Percentiles rank a stretch among this genome's conserved stretches.
phyloP scores from a whole-genome alignment of 2,888 invertebrate species.

The Bhutanitis thaidina region DNA sequence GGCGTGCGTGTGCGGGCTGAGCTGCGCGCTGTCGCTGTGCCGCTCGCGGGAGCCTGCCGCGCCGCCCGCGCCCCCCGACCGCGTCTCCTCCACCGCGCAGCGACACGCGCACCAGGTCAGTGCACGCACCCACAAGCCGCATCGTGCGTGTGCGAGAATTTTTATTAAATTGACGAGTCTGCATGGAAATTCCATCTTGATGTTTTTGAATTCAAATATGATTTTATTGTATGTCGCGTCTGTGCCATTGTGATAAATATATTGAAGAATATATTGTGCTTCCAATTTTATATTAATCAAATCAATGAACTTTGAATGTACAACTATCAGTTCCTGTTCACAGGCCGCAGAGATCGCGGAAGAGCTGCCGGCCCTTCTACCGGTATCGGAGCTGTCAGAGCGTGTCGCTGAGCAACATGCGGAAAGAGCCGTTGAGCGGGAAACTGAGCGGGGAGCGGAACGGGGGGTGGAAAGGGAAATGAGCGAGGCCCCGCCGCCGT shows the following conservation, averaged over 20 bases:
- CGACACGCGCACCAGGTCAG: constrained; percentile 29
- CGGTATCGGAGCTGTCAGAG: constrained; percentile 51
- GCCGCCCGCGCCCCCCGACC: constrained; percentile 55
- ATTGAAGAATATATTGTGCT: too few relatives aligned
- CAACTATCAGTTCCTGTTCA: too few relatives aligned
- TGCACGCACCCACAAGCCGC: neutral
- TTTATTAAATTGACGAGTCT: too few relatives aligned
- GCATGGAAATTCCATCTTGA: too few relatives aligned
- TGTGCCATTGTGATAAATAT: too few relatives aligned
- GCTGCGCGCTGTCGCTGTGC: constrained; percentile 82
- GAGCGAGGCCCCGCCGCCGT: constrained; percentile 85
- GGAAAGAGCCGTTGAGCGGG: constrained; percentile 42
- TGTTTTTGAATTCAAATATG: too few relatives aligned
- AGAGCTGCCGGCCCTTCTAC: constrained; percentile 25
- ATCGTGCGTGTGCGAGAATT: constrained; percentile 47
- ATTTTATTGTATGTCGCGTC: too few relatives aligned
- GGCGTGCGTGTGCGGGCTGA: constrained; percentile 81
- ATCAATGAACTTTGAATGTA: too few relatives aligned
- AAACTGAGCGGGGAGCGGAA: constrained; percentile 26
- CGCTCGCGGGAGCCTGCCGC: constrained; percentile 54
- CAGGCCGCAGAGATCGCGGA: constrained; percentile 2
- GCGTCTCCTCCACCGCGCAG: constrained; percentile 61
- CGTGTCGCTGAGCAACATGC: constrained; percentile 57
- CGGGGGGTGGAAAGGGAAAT: constrained; percentile 24
- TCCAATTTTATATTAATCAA: too few relatives aligned